Evolutionary conservation across 2,113 vertebrate genomes (phyloP).

Genomic region (Pomatostomus ruficeps): DNA sequence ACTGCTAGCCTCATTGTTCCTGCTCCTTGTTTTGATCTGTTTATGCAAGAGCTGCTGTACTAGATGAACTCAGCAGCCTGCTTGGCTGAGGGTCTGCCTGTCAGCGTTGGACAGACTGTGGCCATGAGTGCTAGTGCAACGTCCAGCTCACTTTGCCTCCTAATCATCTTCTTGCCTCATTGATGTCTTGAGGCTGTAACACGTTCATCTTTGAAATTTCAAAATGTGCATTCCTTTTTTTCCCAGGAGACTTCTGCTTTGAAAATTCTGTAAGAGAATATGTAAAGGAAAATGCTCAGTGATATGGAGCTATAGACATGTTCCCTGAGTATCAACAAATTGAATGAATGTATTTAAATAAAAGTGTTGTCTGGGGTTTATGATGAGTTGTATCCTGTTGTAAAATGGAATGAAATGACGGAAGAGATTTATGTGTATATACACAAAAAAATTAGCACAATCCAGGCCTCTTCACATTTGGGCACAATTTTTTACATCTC

Average conservation of each 20-base stretch:
- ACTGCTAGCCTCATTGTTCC: background rate
- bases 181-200: background rate
- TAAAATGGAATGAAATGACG: background rate
- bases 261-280: background rate
- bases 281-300: background rate
- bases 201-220: background rate
- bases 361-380: background rate
- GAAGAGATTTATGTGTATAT: background rate
- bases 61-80: background rate
- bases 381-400: background rate
- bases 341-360: background rate
- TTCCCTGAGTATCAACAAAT: background rate
- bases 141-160: background rate
- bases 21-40: background rate
- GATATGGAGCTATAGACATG: background rate
- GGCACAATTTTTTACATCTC: background rate
- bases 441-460: background rate
- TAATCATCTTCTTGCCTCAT: background rate
- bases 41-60: background rate
- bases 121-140: background rate
- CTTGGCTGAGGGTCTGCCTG: background rate
- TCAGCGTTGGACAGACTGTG: background rate
- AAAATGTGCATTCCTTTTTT: background rate
- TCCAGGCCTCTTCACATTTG: background rate
- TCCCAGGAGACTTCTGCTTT: background rate